Percentiles rank a stretch among this genome's conserved stretches.
These are phyloP conservation scores for Seira ritae DNA, from an alignment of 2,888 invertebrate genomes.

Conservation along the genomic window DNA sequence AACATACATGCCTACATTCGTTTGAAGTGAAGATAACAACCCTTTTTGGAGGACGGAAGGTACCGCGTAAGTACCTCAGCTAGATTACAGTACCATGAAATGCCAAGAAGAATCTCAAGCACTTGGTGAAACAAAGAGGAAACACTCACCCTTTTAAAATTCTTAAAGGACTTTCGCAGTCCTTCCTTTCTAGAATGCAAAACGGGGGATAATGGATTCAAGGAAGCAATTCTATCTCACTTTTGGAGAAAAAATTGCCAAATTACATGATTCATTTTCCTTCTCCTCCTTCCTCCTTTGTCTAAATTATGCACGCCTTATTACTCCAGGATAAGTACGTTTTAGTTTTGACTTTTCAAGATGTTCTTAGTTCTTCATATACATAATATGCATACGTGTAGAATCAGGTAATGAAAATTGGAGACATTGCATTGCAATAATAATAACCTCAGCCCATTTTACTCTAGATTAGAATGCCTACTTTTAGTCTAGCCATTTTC, in stretches of 20 bases:
- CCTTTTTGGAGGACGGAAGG: neutral
- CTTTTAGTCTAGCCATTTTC: neutral
- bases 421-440: too few relatives aligned
- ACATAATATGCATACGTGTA: too few relatives aligned
- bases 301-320: slow-evolving; percentile 56
- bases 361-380: too few relatives aligned
- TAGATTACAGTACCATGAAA: too few relatives aligned
- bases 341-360: too few relatives aligned
- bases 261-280: neutral
- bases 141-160: neutral
- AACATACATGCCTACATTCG: neutral
- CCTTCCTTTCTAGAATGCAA: neutral
- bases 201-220: neutral
- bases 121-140: neutral
- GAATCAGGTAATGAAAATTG: too few relatives aligned
- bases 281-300: neutral
- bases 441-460: too few relatives aligned
- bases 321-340: slow-evolving; percentile 45
- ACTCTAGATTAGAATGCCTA: too few relatives aligned
- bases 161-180: neutral
- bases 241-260: slow-evolving; percentile 7
- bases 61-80: neutral
- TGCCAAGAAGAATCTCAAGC: neutral
- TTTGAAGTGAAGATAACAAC: neutral
- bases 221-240: neutral